These are phyloP conservation scores for Callipepla squamata DNA, from an alignment of 2,113 vertebrate genomes.

Conservation along the genomic window DNA sequence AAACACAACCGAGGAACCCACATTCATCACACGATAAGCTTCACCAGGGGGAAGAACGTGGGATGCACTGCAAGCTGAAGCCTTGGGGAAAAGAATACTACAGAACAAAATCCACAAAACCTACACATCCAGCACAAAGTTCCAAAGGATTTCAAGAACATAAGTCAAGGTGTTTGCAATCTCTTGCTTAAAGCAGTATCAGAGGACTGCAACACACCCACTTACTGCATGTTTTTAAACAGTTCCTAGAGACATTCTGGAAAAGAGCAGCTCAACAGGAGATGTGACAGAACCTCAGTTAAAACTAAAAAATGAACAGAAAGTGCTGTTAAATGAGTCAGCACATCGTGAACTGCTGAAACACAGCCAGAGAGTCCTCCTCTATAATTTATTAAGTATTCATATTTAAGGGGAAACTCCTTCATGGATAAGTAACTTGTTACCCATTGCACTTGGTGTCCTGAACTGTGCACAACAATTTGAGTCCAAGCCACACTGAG, in stretches of 20 bases:
- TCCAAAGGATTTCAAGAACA: not conserved
- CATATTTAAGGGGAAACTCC: not conserved
- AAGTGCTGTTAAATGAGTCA: not conserved
- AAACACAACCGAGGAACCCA: not conserved
- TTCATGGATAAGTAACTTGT: not conserved
- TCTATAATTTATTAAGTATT: not conserved
- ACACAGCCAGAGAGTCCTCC: not conserved
- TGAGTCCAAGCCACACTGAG: not conserved
- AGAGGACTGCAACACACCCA: not conserved
- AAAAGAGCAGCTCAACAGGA: not conserved
- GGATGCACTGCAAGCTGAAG: not conserved
- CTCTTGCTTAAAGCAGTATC: not conserved
- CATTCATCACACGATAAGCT: not conserved
- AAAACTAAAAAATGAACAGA: not conserved
- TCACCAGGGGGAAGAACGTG: not conserved
- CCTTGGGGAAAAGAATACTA: not conserved
- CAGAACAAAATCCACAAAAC: not conserved
- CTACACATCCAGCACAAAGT: not conserved
- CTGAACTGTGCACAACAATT: not conserved
- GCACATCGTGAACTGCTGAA: not conserved
- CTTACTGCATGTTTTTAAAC: not conserved
- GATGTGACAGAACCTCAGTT: not conserved
- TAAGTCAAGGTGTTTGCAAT: not conserved
- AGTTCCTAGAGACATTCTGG: not conserved
- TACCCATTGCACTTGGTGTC: not conserved